Conservation (phyloP, 2,113 vertebrate genomes). For the Aptenodytes forsteri region DNA sequence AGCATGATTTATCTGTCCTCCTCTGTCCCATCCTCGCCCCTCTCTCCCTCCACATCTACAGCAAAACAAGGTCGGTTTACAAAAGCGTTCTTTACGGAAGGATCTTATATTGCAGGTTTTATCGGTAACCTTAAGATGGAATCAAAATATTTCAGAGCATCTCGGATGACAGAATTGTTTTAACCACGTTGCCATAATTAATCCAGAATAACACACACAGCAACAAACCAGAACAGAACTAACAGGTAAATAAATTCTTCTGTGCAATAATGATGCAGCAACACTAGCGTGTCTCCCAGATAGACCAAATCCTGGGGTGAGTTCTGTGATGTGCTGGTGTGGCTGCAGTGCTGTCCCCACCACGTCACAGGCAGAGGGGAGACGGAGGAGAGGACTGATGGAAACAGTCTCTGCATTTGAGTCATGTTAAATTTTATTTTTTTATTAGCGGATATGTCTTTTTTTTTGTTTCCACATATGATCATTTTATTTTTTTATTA, state of each 20-base stretch:
- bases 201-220: not conserved
- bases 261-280: accelerated
- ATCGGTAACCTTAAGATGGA: not conserved
- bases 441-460: not conserved
- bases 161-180: not conserved
- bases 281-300: not conserved
- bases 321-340: not conserved
- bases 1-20: conserved; percentile 6
- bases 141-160: not conserved
- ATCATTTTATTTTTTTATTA: not conserved
- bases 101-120: not conserved
- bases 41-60: not conserved
- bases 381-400: not conserved
- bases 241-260: not conserved
- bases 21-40: not conserved
- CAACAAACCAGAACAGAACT: not conserved
- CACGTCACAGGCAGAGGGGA: not conserved
- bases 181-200: not conserved
- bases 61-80: not conserved
- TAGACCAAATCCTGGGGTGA: not conserved
- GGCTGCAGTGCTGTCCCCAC: not conserved
- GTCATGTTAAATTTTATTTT: not conserved
- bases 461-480: not conserved
- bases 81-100: not conserved
- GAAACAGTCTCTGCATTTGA: not conserved